Conservation (phyloP, 1,140 invertebrate species). For the Drosophila lacteicornis region DNA sequence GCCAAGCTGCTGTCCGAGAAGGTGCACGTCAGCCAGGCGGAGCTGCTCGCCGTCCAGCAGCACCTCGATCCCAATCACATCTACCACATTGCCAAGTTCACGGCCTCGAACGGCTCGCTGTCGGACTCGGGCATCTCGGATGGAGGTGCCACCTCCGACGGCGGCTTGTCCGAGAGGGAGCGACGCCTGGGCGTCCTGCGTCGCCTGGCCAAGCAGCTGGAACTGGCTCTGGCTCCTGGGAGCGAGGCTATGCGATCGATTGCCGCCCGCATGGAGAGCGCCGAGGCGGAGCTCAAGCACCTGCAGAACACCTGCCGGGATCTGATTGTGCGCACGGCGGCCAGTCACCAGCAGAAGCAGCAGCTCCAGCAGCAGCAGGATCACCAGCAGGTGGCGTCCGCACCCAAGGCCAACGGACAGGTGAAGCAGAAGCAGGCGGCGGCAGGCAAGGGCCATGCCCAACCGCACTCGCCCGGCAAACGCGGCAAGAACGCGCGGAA, state of each 20-base stretch:
- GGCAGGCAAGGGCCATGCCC: conserved; percentile 24
- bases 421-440: conserved; percentile 28
- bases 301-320: conserved; percentile 92
- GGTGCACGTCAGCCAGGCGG: conserved; percentile 85
- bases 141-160: conserved; percentile 89
- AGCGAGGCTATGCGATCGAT: conserved; percentile 88
- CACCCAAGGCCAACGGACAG: conserved; percentile 33
- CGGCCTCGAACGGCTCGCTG: conserved; percentile 87
- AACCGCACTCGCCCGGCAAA: conserved; percentile 43
- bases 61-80: conserved; percentile 80
- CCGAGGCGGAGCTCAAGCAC: conserved; percentile 91
- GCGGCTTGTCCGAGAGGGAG: conserved; percentile 90
- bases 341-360: conserved; percentile 84
- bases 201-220: conserved; percentile 88
- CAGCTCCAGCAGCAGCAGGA: conserved; percentile 45
- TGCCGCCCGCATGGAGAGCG: conserved; percentile 89
- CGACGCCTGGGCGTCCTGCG: conserved; percentile 88
- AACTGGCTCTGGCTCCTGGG: conserved; percentile 88
- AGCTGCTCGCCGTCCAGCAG: conserved; percentile 79
- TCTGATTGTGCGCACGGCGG: conserved; percentile 89
- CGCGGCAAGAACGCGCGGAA: conserved; percentile 52
- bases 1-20: conserved; percentile 89
- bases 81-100: conserved; percentile 82
- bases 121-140: conserved; percentile 92
- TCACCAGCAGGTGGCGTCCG: conserved; percentile 9